These are phyloP conservation scores for Dendrocopos noguchii DNA, from an alignment of 2,113 vertebrate genomes.

Conservation along the genomic window DNA sequence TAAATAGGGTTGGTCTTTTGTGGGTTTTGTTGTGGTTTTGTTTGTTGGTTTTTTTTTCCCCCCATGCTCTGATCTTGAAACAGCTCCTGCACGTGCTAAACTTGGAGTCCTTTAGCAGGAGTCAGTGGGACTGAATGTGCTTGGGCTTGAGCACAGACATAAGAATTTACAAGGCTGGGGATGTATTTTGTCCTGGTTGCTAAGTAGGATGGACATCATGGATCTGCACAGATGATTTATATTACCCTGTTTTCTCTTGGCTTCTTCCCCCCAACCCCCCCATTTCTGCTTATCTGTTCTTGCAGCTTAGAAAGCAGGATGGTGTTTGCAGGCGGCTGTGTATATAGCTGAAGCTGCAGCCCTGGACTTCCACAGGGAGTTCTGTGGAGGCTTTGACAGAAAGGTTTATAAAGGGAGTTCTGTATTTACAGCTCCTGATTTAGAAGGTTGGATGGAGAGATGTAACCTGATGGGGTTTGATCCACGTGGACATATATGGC, in stretches of 20 bases:
- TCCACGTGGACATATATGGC: background rate
- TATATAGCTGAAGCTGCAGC: fast-evolving
- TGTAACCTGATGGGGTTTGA: background rate
- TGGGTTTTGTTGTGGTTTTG: background rate
- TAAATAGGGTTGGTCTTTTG: background rate
- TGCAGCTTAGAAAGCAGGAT: background rate
- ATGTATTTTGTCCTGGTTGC: slow-evolving; percentile 9
- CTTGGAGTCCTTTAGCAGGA: background rate
- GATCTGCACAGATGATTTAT: background rate
- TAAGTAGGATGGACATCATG: background rate
- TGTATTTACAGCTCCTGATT: slow-evolving; percentile 14
- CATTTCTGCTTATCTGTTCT: background rate
- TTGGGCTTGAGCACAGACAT: background rate
- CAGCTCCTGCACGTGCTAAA: background rate
- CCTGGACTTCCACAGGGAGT: background rate
- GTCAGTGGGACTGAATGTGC: slow-evolving; percentile 29
- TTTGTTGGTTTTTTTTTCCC: background rate
- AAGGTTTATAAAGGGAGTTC: background rate
- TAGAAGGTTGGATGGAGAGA: background rate
- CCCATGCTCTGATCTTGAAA: background rate
- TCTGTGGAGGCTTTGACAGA: background rate
- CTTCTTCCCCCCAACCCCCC: background rate
- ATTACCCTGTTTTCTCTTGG: background rate
- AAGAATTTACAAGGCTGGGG: background rate
- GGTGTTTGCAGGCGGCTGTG: background rate